A percentile compares a stretch with the other conserved stretches of the same genome.
phyloP scores from a whole-genome alignment of 2,888 invertebrate genomes.

The Cheilosia scutellata region DNA sequence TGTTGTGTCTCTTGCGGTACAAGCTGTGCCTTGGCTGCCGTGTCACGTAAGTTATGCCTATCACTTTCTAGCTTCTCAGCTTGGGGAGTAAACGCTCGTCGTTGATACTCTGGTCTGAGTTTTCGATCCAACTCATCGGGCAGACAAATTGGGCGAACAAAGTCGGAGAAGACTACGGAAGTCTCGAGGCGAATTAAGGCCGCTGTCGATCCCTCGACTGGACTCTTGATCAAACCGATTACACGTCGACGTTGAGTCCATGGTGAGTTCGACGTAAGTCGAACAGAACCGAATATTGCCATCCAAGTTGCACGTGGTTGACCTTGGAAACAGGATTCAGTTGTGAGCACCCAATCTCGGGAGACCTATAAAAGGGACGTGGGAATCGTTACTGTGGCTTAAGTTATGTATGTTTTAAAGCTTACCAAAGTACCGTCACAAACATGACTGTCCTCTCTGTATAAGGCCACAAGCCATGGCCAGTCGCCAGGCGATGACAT shows the following conservation, averaged over 20 bases:
- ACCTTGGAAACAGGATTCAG: slow-evolving; percentile 94
- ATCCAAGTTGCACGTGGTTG: slow-evolving; percentile 95
- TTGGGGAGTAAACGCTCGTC: slow-evolving; percentile 80
- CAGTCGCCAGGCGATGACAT: slow-evolving; percentile 93
- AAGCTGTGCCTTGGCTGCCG: slow-evolving; percentile 38
- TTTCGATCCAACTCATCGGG: slow-evolving; percentile 86
- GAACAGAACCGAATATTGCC: slow-evolving; percentile 90
- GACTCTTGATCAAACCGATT: slow-evolving; percentile 94
- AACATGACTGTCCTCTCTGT: slow-evolving; percentile 93
- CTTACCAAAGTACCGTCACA: slow-evolving; percentile 93
- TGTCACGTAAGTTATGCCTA: slow-evolving; percentile 49
- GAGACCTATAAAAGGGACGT: slow-evolving; percentile 83
- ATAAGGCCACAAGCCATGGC: slow-evolving; percentile 96
- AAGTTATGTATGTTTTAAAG: neutral
- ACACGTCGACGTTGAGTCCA: slow-evolving; percentile 94
- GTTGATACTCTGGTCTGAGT: slow-evolving; percentile 79
- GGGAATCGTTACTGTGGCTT: neutral
- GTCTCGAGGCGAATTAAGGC: slow-evolving; percentile 92
- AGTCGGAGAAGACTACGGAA: slow-evolving; percentile 90
- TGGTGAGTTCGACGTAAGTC: slow-evolving; percentile 91
- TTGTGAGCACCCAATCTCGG: slow-evolving; percentile 93
- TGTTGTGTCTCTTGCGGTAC: slow-evolving; percentile 82
- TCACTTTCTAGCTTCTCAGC: slow-evolving; percentile 81
- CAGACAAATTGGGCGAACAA: slow-evolving; percentile 92
- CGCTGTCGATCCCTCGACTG: slow-evolving; percentile 94